Conservation (phyloP, 2,888 invertebrate species). For the Saturnia pavonia region DNA sequence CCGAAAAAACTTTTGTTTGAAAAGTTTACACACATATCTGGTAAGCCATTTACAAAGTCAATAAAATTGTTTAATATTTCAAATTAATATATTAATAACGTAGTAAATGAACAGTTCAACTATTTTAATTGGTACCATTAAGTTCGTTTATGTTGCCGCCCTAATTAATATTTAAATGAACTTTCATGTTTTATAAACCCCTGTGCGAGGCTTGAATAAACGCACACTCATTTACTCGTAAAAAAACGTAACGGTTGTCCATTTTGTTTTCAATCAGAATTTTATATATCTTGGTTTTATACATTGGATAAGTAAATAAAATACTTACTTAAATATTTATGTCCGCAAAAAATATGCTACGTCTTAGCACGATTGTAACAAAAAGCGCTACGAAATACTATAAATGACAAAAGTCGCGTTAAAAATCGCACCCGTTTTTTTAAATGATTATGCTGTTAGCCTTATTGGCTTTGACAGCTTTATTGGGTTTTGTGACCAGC, state of each 20-base stretch:
- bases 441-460: too few species aligned
- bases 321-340: too few species aligned
- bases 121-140: slow-evolving; percentile 65
- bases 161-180: slow-evolving; percentile 65
- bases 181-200: slow-evolving; percentile 59
- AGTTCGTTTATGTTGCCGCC: slow-evolving; percentile 56
- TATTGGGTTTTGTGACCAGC: too few species aligned
- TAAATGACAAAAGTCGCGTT: too few species aligned
- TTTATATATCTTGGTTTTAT: neutral
- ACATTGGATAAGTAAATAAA: too few species aligned
- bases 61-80: slow-evolving; percentile 9
- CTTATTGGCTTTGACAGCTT: too few species aligned
- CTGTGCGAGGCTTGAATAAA: slow-evolving; percentile 24
- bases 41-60: neutral
- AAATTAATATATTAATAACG: slow-evolving; percentile 47
- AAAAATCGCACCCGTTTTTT: too few species aligned
- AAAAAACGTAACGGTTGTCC: neutral
- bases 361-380: too few species aligned
- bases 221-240: slow-evolving; percentile 35
- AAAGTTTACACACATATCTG: neutral
- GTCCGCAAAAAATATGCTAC: too few species aligned
- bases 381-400: too few species aligned
- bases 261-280: neutral
- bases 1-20: neutral
- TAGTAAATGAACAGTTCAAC: slow-evolving; percentile 60